A percentile compares a stretch with the other conserved stretches of the same genome.
These are phyloP conservation scores for Potamarius usumacintae DNA, from an alignment of 2,113 vertebrate genomes.

Conservation along the genomic window DNA sequence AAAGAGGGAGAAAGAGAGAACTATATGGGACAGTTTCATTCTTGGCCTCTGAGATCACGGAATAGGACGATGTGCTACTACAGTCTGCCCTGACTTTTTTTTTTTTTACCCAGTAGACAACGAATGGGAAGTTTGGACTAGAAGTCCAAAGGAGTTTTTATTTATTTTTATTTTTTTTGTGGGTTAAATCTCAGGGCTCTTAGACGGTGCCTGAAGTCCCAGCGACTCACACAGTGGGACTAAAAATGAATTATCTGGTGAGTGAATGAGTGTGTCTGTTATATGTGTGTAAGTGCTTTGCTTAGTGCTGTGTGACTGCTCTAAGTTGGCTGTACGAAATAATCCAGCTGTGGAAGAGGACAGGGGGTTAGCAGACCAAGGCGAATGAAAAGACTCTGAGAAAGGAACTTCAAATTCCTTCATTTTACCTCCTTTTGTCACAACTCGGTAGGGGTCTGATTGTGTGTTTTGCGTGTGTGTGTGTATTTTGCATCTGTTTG, in stretches of 20 bases:
- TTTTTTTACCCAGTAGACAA: conserved; percentile 17
- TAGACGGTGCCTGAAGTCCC: conserved; percentile 52
- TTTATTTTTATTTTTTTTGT: not conserved
- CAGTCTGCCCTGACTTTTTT: conserved; percentile 38
- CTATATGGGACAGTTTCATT: conserved; percentile 56
- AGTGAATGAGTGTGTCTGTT: conserved; percentile 56
- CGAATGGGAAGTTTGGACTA: conserved; percentile 44
- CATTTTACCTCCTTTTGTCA: conserved; percentile 65
- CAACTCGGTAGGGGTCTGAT: conserved; percentile 52
- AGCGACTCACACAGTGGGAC: conserved; percentile 44
- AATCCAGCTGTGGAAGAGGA: conserved; percentile 56
- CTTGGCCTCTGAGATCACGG: conserved; percentile 59
- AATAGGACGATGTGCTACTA: conserved; percentile 61
- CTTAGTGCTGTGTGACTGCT: conserved; percentile 50
- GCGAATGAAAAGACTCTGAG: conserved; percentile 17
- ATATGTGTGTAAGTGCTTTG: conserved; percentile 48
- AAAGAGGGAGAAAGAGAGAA: conserved; percentile 46
- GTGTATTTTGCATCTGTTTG: conserved; percentile 6
- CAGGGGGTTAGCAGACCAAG: conserved; percentile 12
- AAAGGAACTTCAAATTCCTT: conserved; percentile 36
- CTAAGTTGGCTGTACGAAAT: conserved; percentile 55
- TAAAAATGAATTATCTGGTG: conserved; percentile 70
- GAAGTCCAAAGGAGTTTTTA: conserved; percentile 34
- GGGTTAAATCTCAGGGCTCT: conserved; percentile 46
- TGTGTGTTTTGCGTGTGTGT: conserved; percentile 24